A percentile compares a stretch with the other conserved stretches of the same genome.
Evolutionary conservation across 37 sponge, comb jelly and placozoan genomes (phyloP).

Genomic region (Spongia lamella): DNA sequence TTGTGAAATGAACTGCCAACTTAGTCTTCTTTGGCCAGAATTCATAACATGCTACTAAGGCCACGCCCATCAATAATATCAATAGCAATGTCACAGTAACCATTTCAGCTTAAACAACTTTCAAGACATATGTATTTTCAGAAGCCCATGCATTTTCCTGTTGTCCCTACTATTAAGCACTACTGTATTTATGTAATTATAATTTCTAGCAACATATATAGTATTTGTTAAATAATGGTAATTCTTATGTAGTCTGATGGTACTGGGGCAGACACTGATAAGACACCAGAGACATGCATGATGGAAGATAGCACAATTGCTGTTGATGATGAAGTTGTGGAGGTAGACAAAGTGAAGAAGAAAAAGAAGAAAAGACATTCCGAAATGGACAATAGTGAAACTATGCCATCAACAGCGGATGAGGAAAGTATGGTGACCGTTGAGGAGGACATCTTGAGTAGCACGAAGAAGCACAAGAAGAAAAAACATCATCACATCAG

Average conservation of each 20-base stretch:
- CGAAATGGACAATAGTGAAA: not conserved
- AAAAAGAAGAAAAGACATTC: conserved; percentile 42
- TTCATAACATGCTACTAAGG: too few relatives aligned
- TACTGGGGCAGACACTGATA: not conserved
- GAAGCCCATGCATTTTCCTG: too few relatives aligned
- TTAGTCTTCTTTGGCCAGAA: too few relatives aligned
- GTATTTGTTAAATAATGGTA: not conserved
- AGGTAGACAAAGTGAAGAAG: not conserved
- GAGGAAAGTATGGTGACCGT: not conserved
- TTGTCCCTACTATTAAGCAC: too few relatives aligned
- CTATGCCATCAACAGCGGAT: not conserved
- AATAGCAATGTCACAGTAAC: too few relatives aligned
- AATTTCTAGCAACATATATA: too few relatives aligned
- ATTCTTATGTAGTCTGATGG: not conserved
- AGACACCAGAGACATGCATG: too few relatives aligned
- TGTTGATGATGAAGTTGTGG: not conserved
- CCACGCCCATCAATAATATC: too few relatives aligned
- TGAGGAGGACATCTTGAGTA: not conserved
- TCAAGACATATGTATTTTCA: too few relatives aligned
- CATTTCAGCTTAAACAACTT: too few relatives aligned
- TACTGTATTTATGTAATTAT: too few relatives aligned
- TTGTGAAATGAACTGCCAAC: too few relatives aligned
- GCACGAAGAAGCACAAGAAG: conserved; percentile 9
- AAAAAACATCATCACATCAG: not conserved
- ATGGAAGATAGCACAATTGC: not conserved